Evolutionary conservation across 2,113 vertebrate genomes (phyloP).

Genomic region (Pygoscelis adeliae): DNA sequence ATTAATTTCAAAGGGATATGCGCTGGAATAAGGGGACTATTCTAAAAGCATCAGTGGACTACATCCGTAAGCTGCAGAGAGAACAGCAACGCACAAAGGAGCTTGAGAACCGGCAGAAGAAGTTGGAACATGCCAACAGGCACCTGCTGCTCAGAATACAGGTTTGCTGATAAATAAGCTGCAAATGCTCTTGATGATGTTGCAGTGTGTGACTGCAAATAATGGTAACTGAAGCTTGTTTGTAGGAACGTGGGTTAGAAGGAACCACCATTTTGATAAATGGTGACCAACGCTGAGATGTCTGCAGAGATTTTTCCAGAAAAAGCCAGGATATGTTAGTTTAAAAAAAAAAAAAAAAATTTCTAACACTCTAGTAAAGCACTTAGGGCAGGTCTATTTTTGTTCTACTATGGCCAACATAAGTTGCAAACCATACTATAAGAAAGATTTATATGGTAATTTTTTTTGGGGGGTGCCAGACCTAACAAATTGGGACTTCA

Average conservation of each 20-base stretch:
- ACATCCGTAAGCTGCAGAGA: slow-evolving; percentile 93
- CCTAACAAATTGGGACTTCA: not conserved
- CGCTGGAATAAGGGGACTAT: slow-evolving; percentile 99
- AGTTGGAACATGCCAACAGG: slow-evolving; percentile 92
- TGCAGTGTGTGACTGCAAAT: not conserved
- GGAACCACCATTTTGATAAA: accelerated
- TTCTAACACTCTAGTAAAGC: not conserved
- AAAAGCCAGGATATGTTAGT: accelerated
- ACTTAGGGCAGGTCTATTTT: not conserved
- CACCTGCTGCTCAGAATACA: slow-evolving; percentile 94
- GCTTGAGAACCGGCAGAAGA: slow-evolving; percentile 94
- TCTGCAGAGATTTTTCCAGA: not conserved
- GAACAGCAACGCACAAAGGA: slow-evolving; percentile 95
- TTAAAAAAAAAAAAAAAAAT: not conserved
- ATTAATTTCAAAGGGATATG: slow-evolving; percentile 76
- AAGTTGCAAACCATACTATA: not conserved
- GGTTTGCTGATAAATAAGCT: slow-evolving; percentile 72
- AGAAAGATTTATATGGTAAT: not conserved
- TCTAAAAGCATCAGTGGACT: slow-evolving; percentile 96
- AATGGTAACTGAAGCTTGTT: not conserved
- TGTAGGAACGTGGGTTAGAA: not conserved
- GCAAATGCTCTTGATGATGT: not conserved
- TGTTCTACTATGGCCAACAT: accelerated
- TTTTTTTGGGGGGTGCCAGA: not conserved
- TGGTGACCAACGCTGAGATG: not conserved